These are phyloP conservation scores for Chelidonichthys spinosus DNA, from an alignment of 2,797 vertebrate species.

Conservation along the genomic window DNA sequence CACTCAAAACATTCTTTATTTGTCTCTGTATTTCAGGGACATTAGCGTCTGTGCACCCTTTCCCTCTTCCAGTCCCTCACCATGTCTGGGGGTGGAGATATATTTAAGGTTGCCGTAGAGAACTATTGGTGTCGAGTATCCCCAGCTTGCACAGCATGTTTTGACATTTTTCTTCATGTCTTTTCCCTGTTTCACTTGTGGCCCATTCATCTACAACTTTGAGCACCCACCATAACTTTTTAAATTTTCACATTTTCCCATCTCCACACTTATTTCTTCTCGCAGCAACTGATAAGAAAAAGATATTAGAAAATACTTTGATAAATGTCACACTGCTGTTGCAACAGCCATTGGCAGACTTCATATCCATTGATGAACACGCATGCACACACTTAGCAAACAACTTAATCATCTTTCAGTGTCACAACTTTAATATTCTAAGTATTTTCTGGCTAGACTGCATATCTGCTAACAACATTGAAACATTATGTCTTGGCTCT, in stretches of 20 bases:
- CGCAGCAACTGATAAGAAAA: neutral
- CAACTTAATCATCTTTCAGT: conserved; percentile 2
- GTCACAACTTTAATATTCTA: neutral
- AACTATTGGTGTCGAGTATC: conserved; percentile 62
- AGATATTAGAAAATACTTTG: neutral
- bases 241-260: too few relatives aligned
- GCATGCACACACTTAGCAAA: neutral
- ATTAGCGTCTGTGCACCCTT: conserved; percentile 21
- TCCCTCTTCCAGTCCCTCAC: conserved; percentile 45
- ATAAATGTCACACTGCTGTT: conserved; percentile 18
- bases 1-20: neutral
- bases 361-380: neutral
- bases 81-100: conserved; percentile 47
- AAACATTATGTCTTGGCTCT: neutral
- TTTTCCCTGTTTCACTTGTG: conserved; percentile 45
- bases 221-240: neutral
- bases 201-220: conserved; percentile 1
- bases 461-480: neutral
- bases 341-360: conserved; percentile 1
- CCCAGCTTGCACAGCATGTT: conserved; percentile 47
- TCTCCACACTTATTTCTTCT: neutral
- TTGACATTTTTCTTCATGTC: conserved; percentile 55
- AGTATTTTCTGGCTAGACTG: neutral
- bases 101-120: conserved; percentile 59
- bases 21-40: conserved; percentile 21